These are phyloP conservation scores for Margarornis squamiger DNA, from an alignment of 2,797 vertebrate species.

Conservation along the genomic window DNA sequence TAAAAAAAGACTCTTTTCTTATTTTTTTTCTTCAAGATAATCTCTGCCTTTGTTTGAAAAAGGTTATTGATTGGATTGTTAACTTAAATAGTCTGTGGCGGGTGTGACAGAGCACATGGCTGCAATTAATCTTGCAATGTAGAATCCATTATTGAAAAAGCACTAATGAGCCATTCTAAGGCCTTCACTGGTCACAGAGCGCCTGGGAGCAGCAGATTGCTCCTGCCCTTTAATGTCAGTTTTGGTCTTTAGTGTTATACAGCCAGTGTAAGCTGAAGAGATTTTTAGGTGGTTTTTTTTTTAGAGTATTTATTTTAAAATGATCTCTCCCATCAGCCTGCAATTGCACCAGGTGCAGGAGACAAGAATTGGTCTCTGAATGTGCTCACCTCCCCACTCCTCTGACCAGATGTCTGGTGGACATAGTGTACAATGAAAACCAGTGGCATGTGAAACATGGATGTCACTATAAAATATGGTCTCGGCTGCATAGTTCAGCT, in stretches of 20 bases:
- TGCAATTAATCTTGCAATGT: constrained; percentile 69
- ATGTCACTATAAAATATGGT: constrained; percentile 8
- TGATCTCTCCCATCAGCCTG: background rate
- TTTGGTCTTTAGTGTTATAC: constrained; percentile 30
- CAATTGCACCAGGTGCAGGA: background rate
- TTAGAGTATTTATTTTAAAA: background rate
- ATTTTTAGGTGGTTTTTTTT: constrained; percentile 6
- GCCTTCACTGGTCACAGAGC: constrained; percentile 61
- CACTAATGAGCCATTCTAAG: constrained; percentile 68
- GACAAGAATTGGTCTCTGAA: background rate
- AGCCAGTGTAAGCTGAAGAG: background rate
- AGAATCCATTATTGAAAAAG: constrained; percentile 72
- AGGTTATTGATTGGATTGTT: constrained; percentile 71
- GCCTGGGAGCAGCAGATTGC: constrained; percentile 64
- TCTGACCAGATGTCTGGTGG: background rate
- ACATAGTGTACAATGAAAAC: background rate
- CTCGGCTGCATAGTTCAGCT: constrained; percentile 1
- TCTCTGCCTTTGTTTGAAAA: constrained; percentile 60
- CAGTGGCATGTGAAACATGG: constrained; percentile 14
- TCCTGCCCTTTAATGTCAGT: constrained; percentile 52
- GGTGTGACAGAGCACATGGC: constrained; percentile 63
- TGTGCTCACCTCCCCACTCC: background rate
- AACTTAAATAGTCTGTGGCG: constrained; percentile 67
- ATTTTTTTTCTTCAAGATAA: constrained; percentile 14
- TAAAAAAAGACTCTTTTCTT: background rate